A percentile compares a stretch with the other conserved stretches of the same genome.
These are phyloP conservation scores for Proterorhinus semilunaris DNA, from an alignment of 2,113 vertebrate species.

Conservation along the genomic window DNA sequence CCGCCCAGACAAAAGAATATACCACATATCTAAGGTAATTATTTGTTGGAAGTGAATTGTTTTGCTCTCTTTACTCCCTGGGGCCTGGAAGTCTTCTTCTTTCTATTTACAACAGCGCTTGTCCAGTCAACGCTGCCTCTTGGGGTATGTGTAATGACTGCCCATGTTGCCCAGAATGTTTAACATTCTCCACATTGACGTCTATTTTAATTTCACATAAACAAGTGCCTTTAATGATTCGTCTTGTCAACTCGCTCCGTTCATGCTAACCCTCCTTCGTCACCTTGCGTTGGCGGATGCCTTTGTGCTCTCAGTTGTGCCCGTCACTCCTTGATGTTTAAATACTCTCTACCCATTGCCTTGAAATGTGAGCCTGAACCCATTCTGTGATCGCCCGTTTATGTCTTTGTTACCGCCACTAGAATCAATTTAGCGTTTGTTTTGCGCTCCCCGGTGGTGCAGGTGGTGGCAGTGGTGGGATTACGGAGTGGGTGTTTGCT, in stretches of 20 bases:
- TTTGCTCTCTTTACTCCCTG: too few species aligned
- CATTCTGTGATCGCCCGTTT: conserved; percentile 5
- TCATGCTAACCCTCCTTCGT: conserved; percentile 21
- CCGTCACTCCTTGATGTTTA: conserved; percentile 33
- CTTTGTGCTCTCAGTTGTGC: conserved; percentile 27
- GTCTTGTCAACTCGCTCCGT: conserved; percentile 23
- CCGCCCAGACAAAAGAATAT: too few species aligned
- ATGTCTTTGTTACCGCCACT: conserved; percentile 16
- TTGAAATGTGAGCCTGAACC: conserved; percentile 7
- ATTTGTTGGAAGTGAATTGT: too few species aligned
- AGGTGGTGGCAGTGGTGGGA: conserved; percentile 69
- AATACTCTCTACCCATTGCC: conserved; percentile 18
- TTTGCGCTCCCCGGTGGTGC: conserved; percentile 38
- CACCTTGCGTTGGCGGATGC: conserved; percentile 13
- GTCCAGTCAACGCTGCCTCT: not conserved
- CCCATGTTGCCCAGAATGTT: conserved; percentile 26
- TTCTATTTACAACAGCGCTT: not conserved
- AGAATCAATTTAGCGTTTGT: conserved; percentile 40
- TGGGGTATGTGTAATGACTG: conserved; percentile 1
- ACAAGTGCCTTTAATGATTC: conserved; percentile 42
- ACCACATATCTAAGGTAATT: too few species aligned
- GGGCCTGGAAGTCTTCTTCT: not conserved
- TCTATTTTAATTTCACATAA: conserved; percentile 59
- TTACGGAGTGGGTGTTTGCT: conserved; percentile 76
- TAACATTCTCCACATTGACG: conserved; percentile 35